Base-by-base conservation (phyloP, 2,797 vertebrate genomes). In the Eleutherodactylus coqui region DNA sequence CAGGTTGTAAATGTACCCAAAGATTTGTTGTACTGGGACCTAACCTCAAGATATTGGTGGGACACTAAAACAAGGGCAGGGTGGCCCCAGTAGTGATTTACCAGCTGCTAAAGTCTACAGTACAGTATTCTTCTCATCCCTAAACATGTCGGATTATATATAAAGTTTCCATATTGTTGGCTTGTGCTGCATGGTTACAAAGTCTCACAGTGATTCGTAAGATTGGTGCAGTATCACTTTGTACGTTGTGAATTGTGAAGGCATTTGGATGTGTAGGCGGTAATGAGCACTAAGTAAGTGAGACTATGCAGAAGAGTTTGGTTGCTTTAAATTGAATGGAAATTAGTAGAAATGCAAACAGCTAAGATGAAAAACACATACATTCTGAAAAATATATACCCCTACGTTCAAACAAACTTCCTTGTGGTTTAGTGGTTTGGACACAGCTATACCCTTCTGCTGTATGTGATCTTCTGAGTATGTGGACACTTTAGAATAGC, bases 401-500 rank as follows among this genome's bases (percentile, higher is more conserved):
- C 36, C 60, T 34, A 5, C 55, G 34, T 38, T 38, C 24, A 67
- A 32, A 55, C 32, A 62, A 34, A 55, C 67, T 73, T 53, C 67
- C 67, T 73, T 38, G 32, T 81, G 49, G 67, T 82, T 51, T 41
- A 36, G 67, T 70, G 47, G 32, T 82, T 79, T 82, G 64, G 79
- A 70, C 34, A 72, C 17, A 82, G 64, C 67, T 82, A n/a, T 29
- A 55, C 34, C 47, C 47, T 29, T 58, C 29, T 41, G 51, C 34
- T 38, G 36, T 58, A 78, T 78, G 49, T 14, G 36, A n/a, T 58
- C 19, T 58, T 58, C 32, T 38, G 36, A 78, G 27, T 51, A 75
- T 51, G 16, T 75, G 72, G 72, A 49, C 72, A 32, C 16, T 32
- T 47, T 7, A 77, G 9, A n/a, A 60, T 16, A 51, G 29, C 9